Evolutionary conservation across 1,140 invertebrate genomes (phyloP), one percentile per base, ranked within the genome.

Genomic region (Leptestheria dahalacensis): DNA sequence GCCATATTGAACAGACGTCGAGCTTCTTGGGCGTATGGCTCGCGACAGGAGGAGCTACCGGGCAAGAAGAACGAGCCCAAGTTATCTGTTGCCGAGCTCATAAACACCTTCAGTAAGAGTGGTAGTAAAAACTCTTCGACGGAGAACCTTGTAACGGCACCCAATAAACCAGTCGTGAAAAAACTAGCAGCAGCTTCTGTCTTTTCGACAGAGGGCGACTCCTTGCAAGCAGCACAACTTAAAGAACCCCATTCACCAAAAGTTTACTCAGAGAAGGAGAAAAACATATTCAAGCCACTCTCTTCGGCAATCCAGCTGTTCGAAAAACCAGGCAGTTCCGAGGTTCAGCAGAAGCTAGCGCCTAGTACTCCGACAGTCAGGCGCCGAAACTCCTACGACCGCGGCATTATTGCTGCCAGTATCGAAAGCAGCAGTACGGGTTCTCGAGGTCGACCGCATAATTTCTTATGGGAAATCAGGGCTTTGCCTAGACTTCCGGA

Each of bases 1-100:
- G 29, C 54, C 11, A 29, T 61, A 12, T 25, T 62, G 15, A 62
- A 24, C 20, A 24, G 56, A 15, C 46, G 61, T 21, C n/a, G 61
- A 59, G 61, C 61, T 26, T 62, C 61, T 2, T 62, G 61, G 61
- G 61, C 61, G 21, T 57, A 57, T 48, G 61, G 61, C 11, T 28
- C 54, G 29, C 47, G 56, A 3, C 54, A 57, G 23, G 61, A 62
- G 20, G 54, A 51, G 26, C 46, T 47, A 15, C 29, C 26, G 28
- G n/a, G 53, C 26, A 55, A 55, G 33, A 26, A 55, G 10, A 11
- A 21, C 24, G 48, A 59, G n/a, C 49, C 6, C 24, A 60, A 60
- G 18, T 21, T 60, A 11, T 60, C 58, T 0, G 58, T 60, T 21
- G 41, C 47, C 49, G 48, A 60, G 24, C 24, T 60, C n/a, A 60